These are phyloP conservation scores for Nephrotoma guestfalica DNA, from an alignment of 2,888 invertebrate genomes.

Conservation along the genomic window DNA sequence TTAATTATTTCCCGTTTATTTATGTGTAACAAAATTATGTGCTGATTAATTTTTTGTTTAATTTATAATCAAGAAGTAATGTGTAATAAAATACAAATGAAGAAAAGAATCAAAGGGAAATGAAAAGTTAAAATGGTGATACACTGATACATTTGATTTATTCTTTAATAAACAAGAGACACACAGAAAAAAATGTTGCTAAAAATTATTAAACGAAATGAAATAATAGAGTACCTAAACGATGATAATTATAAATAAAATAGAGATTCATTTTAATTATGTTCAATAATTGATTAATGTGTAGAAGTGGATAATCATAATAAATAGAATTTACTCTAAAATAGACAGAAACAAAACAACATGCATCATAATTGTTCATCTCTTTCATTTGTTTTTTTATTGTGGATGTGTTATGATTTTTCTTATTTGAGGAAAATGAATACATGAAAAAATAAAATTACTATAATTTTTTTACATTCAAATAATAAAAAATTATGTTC, in stretches of 20 bases:
- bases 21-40: not conserved
- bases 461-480: not conserved
- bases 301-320: not conserved
- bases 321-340: not conserved
- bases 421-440: not conserved
- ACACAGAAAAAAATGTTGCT: not conserved
- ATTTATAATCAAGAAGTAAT: not conserved
- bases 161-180: not conserved
- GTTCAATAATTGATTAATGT: not conserved
- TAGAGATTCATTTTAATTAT: not conserved
- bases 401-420: not conserved
- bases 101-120: not conserved
- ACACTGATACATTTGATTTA: not conserved
- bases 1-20: not conserved
- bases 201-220: not conserved
- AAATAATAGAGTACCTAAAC: not conserved
- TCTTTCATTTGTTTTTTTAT: conserved; percentile 2
- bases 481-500: not conserved
- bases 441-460: not conserved
- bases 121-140: not conserved
- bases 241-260: not conserved
- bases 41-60: not conserved
- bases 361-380: conserved; percentile 4
- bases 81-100: not conserved
- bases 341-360: conserved; percentile 2